A percentile compares a stretch with the other conserved stretches of the same genome.
These are phyloP conservation scores for Pelagia noctiluca DNA, from an alignment of 30 jellyfish, hydroid and myxozoan species.

Conservation along the genomic window DNA sequence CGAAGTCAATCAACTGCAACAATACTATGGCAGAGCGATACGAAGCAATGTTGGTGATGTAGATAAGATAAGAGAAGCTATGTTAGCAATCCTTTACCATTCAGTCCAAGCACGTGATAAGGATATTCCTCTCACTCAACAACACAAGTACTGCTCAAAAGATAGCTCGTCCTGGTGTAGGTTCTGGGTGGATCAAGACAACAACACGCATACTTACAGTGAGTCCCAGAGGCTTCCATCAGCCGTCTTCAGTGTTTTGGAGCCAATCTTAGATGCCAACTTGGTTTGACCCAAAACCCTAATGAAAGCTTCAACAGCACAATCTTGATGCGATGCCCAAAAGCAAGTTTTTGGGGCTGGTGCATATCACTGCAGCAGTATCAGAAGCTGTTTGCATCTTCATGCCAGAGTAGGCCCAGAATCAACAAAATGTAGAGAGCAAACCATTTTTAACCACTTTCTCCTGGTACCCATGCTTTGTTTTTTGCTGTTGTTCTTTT, in stretches of 20 bases:
- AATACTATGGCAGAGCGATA: neutral
- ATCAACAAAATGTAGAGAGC: too few species aligned
- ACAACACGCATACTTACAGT: neutral
- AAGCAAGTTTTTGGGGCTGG: neutral
- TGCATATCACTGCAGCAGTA: neutral
- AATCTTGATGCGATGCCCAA: neutral
- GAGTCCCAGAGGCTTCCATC: neutral
- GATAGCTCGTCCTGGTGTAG: too few species aligned
- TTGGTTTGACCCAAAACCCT: conserved; percentile 6
- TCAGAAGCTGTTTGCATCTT: too few species aligned
- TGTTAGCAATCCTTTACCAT: too few species aligned
- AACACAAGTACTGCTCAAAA: neutral
- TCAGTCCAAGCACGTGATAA: neutral
- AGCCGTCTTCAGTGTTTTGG: neutral
- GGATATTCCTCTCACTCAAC: neutral
- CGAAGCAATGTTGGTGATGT: neutral
- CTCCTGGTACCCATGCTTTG: too few species aligned
- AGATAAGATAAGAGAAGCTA: too few species aligned
- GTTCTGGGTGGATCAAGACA: too few species aligned
- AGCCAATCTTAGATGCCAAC: conserved; percentile 9
- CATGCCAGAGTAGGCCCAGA: too few species aligned
- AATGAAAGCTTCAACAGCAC: neutral
- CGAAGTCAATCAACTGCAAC: too few species aligned
- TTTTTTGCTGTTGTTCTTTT: too few species aligned
- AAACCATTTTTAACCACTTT: too few species aligned